phyloP scores from a whole-genome alignment of 1,140 invertebrate species.

The Propsilocerus akamusi region DNA sequence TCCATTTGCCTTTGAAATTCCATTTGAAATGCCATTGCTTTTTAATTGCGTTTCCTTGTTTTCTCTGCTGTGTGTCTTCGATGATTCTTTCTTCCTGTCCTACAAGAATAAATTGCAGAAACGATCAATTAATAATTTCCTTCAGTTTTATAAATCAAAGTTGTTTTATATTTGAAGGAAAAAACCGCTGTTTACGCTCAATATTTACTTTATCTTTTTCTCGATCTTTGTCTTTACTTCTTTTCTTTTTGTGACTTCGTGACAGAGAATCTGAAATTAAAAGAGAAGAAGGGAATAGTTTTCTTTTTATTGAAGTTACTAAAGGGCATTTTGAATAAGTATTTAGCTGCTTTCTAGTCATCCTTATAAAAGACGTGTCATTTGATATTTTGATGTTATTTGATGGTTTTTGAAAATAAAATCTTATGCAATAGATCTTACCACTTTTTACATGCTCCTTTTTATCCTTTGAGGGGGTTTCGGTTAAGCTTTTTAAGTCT shows the following conservation, averaged over 20 bases:
- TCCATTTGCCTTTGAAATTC: no score
- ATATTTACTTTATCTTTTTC: slow-evolving; percentile 1
- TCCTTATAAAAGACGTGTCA: no score
- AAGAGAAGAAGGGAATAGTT: not conserved
- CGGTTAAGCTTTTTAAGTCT: not conserved
- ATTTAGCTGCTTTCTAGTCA: no score
- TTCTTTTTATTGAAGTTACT: no score
- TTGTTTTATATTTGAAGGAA: no score
- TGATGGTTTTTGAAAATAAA: no score
- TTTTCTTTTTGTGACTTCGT: slow-evolving; percentile 8
- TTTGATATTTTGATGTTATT: no score
- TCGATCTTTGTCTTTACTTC: slow-evolving; percentile 5
- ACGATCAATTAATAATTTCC: not conserved
- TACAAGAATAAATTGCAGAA: not conserved
- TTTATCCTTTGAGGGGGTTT: not conserved
- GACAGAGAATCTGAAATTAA: not conserved
- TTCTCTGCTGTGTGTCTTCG: not conserved
- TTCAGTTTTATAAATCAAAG: not conserved
- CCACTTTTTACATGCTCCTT: not conserved
- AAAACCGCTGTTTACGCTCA: not conserved
- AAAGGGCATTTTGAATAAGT: no score
- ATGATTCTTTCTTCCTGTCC: not conserved
- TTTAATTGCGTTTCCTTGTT: not conserved
- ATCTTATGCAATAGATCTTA: not conserved
- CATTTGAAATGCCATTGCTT: not conserved